phyloP scores from a whole-genome alignment of 2,888 invertebrate genomes.

The Drosophila antonietae region DNA sequence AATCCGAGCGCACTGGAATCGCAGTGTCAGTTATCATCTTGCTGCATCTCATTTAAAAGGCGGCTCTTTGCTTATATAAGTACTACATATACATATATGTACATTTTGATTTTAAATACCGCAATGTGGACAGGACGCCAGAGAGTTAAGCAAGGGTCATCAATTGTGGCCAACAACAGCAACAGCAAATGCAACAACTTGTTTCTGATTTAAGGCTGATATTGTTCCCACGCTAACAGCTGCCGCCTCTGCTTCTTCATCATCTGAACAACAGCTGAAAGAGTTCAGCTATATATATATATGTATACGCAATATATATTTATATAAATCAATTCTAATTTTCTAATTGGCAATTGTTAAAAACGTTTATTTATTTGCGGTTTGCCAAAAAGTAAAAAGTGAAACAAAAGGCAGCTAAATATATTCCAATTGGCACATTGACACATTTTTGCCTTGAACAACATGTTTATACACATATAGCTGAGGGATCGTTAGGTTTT shows the following conservation, averaged over 20 bases:
- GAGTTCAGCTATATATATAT: not conserved
- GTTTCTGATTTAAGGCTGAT: constrained; percentile 9
- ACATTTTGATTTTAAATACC: constrained; percentile 37
- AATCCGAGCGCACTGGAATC: constrained; percentile 31
- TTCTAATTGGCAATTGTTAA: constrained; percentile 65
- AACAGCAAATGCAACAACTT: constrained; percentile 14
- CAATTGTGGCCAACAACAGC: constrained; percentile 46
- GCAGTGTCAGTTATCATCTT: constrained; percentile 42
- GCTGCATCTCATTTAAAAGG: constrained; percentile 49
- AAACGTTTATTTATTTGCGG: constrained; percentile 55
- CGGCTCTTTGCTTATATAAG: constrained; percentile 4
- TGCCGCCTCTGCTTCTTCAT: not conserved
- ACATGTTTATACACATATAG: constrained; percentile 13
- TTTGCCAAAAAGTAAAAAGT: constrained; percentile 37
- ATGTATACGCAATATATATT: not conserved
- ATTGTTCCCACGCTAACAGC: constrained; percentile 49
- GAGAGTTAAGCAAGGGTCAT: constrained; percentile 36
- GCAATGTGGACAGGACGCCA: constrained; percentile 47
- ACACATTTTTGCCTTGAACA: constrained; percentile 70
- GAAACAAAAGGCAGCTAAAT: not conserved
- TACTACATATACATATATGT: not conserved
- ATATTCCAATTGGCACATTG: constrained; percentile 71
- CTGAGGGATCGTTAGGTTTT: constrained; percentile 22
- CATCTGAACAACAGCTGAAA: constrained; percentile 18
- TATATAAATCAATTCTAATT: constrained; percentile 5